phyloP scores from a whole-genome alignment of 1,140 invertebrate genomes.

The Tetramorium simillimum region DNA sequence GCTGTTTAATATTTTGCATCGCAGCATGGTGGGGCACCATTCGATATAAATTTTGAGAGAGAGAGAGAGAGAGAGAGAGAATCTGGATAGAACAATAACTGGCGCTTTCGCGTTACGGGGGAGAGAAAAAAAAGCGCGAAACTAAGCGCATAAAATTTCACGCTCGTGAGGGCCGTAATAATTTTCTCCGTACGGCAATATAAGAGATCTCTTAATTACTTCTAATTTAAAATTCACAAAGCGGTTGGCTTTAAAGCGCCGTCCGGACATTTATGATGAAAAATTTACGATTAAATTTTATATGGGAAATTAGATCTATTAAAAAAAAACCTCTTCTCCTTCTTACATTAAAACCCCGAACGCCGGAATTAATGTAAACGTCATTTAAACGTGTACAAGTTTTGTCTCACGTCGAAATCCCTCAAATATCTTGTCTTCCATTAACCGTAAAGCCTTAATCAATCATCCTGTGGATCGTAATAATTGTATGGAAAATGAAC shows the following conservation, averaged over 20 bases:
- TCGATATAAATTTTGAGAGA: background rate
- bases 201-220: slow-evolving; percentile 1
- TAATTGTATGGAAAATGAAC: slow-evolving; percentile 58
- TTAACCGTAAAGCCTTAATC: slow-evolving; percentile 14
- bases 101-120: background rate
- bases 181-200: background rate
- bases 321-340: background rate
- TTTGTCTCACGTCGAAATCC: background rate
- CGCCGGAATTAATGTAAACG: background rate
- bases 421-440: slow-evolving; percentile 1
- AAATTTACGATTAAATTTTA: slow-evolving; percentile 12
- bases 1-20: background rate
- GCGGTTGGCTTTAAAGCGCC: background rate
- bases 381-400: background rate
- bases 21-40: background rate
- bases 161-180: background rate
- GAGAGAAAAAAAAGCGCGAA: background rate
- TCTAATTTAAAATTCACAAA: slow-evolving; percentile 29
- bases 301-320: background rate
- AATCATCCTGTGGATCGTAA: slow-evolving; percentile 34
- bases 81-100: background rate
- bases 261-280: background rate
- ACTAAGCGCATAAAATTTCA: slow-evolving; percentile 10
- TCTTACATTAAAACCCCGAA: background rate
- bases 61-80: background rate